These are phyloP conservation scores for Apodemia hepburni DNA, from an alignment of 2,888 invertebrate genomes.

Conservation along the genomic window DNA sequence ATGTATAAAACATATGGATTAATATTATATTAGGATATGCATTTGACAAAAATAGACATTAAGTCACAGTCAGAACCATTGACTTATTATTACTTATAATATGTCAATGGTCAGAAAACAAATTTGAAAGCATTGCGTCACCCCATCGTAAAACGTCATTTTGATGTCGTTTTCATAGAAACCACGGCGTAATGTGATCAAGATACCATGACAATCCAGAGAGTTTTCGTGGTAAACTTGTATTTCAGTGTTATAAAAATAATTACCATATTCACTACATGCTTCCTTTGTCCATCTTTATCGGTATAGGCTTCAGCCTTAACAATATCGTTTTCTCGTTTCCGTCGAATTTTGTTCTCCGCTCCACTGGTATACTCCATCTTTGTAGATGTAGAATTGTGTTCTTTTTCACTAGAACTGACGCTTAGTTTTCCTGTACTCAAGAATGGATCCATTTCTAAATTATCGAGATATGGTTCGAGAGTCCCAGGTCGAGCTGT, in stretches of 20 bases:
- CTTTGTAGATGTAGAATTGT: constrained; percentile 51
- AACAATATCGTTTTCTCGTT: constrained; percentile 85
- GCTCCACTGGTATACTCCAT: constrained; percentile 45
- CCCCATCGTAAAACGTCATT: no score
- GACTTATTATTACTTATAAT: no score
- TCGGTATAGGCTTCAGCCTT: constrained; percentile 84
- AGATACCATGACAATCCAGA: no score
- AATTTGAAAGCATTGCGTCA: no score
- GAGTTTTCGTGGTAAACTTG: no score
- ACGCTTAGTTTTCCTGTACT: constrained; percentile 56
- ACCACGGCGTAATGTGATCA: no score
- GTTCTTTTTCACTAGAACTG: constrained; percentile 53
- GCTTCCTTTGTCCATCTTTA: constrained; percentile 84
- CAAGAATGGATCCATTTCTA: constrained; percentile 65
- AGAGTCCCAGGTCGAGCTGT: constrained; percentile 59
- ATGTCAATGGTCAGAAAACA: no score
- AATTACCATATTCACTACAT: constrained; percentile 88
- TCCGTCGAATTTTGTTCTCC: constrained; percentile 74
- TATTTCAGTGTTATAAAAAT: not conserved
- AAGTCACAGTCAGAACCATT: no score
- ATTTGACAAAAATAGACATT: no score
- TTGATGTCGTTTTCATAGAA: no score
- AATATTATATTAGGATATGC: no score
- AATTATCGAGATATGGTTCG: constrained; percentile 72
- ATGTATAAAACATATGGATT: no score